A percentile compares a stretch with the other conserved stretches of the same genome.
phyloP scores from a whole-genome alignment of 1,140 invertebrate species.

The Stegodyphus mimosarum region DNA sequence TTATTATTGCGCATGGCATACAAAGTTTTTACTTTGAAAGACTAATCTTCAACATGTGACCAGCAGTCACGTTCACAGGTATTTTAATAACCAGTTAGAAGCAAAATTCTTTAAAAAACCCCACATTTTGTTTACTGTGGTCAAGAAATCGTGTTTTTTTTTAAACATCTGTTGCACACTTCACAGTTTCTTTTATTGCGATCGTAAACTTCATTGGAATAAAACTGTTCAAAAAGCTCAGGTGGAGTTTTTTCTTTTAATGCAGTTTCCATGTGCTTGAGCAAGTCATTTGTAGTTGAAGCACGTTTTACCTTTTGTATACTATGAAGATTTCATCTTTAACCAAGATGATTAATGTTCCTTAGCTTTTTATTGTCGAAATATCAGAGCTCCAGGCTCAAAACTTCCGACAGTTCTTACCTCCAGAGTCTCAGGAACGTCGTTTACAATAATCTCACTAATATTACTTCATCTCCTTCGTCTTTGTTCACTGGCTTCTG shows the following conservation, averaged over 20 bases:
- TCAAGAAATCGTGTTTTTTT: constrained; percentile 26
- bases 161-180: constrained; percentile 16
- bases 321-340: constrained; percentile 12
- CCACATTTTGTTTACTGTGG: constrained; percentile 13
- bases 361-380: constrained; percentile 4
- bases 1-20: too few species aligned
- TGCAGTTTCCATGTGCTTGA: constrained; percentile 21
- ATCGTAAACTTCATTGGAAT: constrained; percentile 30
- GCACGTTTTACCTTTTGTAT: constrained; percentile 17
- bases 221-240: constrained; percentile 23
- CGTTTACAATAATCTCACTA: constrained; percentile 12
- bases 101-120: neutral
- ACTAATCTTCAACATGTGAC: constrained; percentile 23
- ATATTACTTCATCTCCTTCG: constrained; percentile 9
- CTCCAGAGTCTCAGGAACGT: constrained; percentile 14
- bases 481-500: constrained; percentile 17
- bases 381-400: neutral
- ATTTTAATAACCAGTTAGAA: neutral
- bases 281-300: constrained; percentile 25
- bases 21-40: neutral
- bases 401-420: constrained; percentile 3
- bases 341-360: constrained; percentile 12
- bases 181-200: constrained; percentile 29
- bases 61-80: constrained; percentile 24
- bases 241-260: constrained; percentile 21